Evolutionary conservation across 1,140 invertebrate species (phyloP).

Genomic region (Ostrea denselamellosa): DNA sequence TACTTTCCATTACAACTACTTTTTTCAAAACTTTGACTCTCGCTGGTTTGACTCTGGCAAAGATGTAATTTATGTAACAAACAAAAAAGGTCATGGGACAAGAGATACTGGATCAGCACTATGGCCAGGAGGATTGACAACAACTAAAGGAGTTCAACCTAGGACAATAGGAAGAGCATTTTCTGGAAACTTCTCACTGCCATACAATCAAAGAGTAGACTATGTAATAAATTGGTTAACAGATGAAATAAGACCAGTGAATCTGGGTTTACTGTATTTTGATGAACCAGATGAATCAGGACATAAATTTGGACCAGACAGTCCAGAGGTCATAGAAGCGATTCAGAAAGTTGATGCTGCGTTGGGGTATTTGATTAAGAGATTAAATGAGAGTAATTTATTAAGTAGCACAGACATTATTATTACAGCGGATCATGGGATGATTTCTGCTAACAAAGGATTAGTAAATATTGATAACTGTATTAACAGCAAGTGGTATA

Average conservation of each 20-base stretch:
- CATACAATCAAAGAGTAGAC: conserved; percentile 82
- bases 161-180: conserved; percentile 44
- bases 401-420: conserved; percentile 83
- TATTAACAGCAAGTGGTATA: conserved; percentile 66
- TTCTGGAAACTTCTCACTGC: conserved; percentile 43
- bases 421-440: conserved; percentile 87
- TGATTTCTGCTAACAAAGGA: conserved; percentile 80
- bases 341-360: conserved; percentile 51
- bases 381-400: conserved; percentile 71
- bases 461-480: conserved; percentile 82
- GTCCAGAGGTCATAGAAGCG: conserved; percentile 58
- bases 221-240: conserved; percentile 84
- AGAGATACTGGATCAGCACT: conserved; percentile 58
- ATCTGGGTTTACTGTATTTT: conserved; percentile 85
- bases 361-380: conserved; percentile 65
- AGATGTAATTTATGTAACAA: conserved; percentile 75
- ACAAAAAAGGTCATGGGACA: conserved; percentile 56
- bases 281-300: conserved; percentile 85
- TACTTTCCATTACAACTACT: conserved; percentile 71
- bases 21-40: conserved; percentile 60
- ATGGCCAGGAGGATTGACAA: conserved; percentile 53
- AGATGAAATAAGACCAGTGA: conserved; percentile 79
- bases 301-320: conserved; percentile 72
- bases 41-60: conserved; percentile 66
- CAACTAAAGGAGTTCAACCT: conserved; percentile 49